A percentile compares a stretch with the other conserved stretches of the same genome.
Conservation (phyloP, 2,888 invertebrate genomes). For the Platycheirus albimanus region DNA sequence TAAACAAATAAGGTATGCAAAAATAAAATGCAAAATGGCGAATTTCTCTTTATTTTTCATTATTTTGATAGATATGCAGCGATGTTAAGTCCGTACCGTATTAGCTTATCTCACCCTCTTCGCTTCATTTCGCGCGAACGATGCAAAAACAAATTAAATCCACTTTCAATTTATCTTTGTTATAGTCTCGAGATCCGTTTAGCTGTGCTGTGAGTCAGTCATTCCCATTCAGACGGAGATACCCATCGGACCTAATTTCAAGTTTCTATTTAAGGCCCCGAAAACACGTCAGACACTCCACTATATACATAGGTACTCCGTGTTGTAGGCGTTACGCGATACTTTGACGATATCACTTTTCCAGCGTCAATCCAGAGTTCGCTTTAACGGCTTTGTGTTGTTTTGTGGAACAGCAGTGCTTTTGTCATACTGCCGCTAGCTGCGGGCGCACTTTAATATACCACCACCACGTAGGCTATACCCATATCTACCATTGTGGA, state of each 20-base stretch:
- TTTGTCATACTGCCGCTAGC: conserved; percentile 32
- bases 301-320: no score
- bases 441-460: conserved; percentile 14
- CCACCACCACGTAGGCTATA: neutral
- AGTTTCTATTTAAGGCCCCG: conserved; percentile 57
- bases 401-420: conserved; percentile 7
- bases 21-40: no score
- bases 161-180: conserved; percentile 35
- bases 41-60: no score
- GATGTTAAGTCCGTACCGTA: no score
- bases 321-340: conserved; percentile 47
- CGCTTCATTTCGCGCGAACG: no score
- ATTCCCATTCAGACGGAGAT: neutral
- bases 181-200: conserved; percentile 3
- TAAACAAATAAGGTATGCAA: no score
- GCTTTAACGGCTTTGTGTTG: conserved; percentile 8
- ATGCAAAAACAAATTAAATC: conserved; percentile 49
- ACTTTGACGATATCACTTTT: conserved; percentile 44
- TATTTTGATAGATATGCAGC: no score
- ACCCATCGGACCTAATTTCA: conserved; percentile 48
- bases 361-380: conserved; percentile 30
- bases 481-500: no score
- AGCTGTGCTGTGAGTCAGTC: conserved; percentile 33
- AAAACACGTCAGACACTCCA: conserved; percentile 33
- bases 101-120: no score